Base-by-base conservation (phyloP, 2,113 vertebrate species). In the Stictonetta naevosa region DNA sequence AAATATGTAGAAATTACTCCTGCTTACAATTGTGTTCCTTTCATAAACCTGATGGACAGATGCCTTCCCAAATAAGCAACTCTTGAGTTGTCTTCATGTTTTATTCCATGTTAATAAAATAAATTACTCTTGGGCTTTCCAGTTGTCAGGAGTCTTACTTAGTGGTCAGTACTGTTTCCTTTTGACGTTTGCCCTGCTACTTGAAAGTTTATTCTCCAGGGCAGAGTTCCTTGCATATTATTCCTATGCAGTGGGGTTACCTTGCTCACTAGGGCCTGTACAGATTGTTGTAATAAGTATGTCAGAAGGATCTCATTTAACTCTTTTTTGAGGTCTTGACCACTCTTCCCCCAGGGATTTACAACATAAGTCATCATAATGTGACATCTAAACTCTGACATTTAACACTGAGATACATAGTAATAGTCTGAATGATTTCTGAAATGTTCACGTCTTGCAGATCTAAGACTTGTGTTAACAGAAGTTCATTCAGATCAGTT, bases 131-230 rank as follows among this genome's bases (percentile, higher is more conserved):
- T 48, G 68, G 64, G 7, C 48, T 89, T 89, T 92, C 77, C 44
- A 86, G 46, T 52, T 90, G 56, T 55, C 46, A 63, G 40, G n/a
- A 86, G 46, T 55, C 73, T 73, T 94, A 48, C 40, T 75, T 92
- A 71, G 46, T 42, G 25, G 42, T 71, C 60, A 83, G n/a, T 71
- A 59, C 77, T 58, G 36, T 71, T 66, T 91, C 81, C 56, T 94
- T 83, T 86, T 77, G 68, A 59, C 2, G 5, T 66, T 62, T 88
- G 60, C 56, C 36, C 21, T 89, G 63, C 77, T 96, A 40, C 90
- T 95, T 84, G 84, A 95, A 59, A 94, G 86, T 83, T 86, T 84
- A 71, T 95, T 92, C 36, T 89, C 14, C 81, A 78, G 62, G 92
- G 81, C 84, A 91, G 60, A 20, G 48, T 95, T 84, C 13, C 81